Base-by-base conservation (phyloP, 2,797 vertebrate species). In the Chaetophractus vellerosus region DNA sequence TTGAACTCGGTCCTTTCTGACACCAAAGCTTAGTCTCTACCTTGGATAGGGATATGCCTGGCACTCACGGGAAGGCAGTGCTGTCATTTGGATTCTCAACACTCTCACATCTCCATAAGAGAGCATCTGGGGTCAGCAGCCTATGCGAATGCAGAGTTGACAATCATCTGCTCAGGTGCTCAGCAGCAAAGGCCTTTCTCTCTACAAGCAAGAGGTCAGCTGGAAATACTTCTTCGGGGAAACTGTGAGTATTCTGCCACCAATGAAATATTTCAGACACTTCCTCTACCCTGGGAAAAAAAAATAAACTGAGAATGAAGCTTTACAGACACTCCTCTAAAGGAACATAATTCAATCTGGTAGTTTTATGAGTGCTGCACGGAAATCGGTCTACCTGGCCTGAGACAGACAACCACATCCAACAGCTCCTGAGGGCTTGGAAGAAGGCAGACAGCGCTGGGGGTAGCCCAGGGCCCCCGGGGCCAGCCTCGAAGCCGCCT, bases 401-500 rank as follows among this genome's bases (percentile, higher is more conserved):
- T 0, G 1, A 1, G n/a, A 36, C 9, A 38, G 69, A 50, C 3
- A 36, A 24, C 1, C 36, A 36, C 66, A 14, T 26, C 79, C 1
- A 10, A 48, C 38, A n/a, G n/a, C 33, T 52, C 24, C 0, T 0
- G 24, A 38, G 45, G 68, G 41, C 6, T 18, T 23, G 10, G 28
- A 24, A 59, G 31, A 15, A 28, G 45, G 33, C 68, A 38, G 41
- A 12, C 2, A 12, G 36, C 4, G 2, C 9, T 2, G 31, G 16
- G 64, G 10, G 36, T 0, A 12, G 57, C 24, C 11, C 10, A 36
- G 52, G 0, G 0, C 50, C 16, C 19, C 52, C 1, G 0, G 6
- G 28, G 12, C 21, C 28, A 9, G 57, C 5, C 1, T 2, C 59
- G 33, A 18, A 28, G 24, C 28, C 72, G 55, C 50, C 0, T 8